Evolutionary conservation across 1,140 invertebrate genomes (phyloP).

Genomic region (Bradysia coprophila): DNA sequence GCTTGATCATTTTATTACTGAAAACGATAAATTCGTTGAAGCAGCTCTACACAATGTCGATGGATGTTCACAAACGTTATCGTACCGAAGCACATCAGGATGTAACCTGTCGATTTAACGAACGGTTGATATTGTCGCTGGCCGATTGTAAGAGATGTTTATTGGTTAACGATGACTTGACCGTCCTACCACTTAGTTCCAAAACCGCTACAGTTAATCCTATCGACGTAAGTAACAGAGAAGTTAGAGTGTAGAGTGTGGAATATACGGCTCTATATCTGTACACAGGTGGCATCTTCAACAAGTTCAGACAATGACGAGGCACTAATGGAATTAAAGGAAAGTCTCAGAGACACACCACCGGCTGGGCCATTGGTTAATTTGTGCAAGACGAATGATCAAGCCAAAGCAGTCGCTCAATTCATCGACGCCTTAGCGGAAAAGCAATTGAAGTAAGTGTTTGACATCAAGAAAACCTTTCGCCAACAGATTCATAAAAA

Average conservation of each 20-base stretch:
- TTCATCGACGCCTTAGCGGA: slow-evolving; percentile 93
- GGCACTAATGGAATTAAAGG: slow-evolving; percentile 52
- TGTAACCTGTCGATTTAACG: slow-evolving; percentile 89
- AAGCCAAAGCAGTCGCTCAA: slow-evolving; percentile 81
- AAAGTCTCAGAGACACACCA: slow-evolving; percentile 61
- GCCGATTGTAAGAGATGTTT: slow-evolving; percentile 74
- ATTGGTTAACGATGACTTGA: slow-evolving; percentile 85
- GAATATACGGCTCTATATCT: too few species aligned
- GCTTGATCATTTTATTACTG: slow-evolving; percentile 77
- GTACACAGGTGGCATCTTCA: neutral
- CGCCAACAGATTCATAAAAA: neutral
- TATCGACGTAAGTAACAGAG: slow-evolving; percentile 28
- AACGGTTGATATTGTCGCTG: slow-evolving; percentile 86
- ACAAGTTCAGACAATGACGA: slow-evolving; percentile 23
- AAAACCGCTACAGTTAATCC: slow-evolving; percentile 64
- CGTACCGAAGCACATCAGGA: slow-evolving; percentile 89
- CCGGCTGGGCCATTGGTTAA: slow-evolving; percentile 80
- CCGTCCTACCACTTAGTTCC: slow-evolving; percentile 82
- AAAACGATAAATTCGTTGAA: slow-evolving; percentile 74
- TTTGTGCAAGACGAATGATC: slow-evolving; percentile 84
- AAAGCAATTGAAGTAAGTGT: slow-evolving; percentile 39
- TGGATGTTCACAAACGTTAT: slow-evolving; percentile 95
- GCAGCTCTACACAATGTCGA: slow-evolving; percentile 90
- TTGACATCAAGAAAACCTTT: neutral
- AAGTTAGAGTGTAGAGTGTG: too few species aligned